Evolutionary conservation across 2,888 invertebrate species (phyloP).

Genomic region (Cryptophagus acutangulus): DNA sequence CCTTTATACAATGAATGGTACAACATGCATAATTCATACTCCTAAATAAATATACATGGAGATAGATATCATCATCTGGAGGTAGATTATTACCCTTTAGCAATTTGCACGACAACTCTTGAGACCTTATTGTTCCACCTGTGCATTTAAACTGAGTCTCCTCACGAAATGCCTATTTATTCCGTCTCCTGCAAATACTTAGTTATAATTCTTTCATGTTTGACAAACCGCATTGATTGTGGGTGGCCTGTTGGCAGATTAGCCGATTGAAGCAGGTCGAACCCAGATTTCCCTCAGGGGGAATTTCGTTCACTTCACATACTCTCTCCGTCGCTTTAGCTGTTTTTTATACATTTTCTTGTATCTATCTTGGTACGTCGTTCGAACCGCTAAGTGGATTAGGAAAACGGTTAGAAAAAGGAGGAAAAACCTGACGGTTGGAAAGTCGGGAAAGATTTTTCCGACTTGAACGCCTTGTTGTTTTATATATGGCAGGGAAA

Average conservation of each 20-base stretch:
- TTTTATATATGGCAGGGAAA: slow-evolving; percentile 28
- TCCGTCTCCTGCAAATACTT: too few relatives aligned
- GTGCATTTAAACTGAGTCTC: slow-evolving; percentile 2
- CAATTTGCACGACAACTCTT: slow-evolving; percentile 26
- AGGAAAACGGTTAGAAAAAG: too few relatives aligned
- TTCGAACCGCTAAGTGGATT: slow-evolving; percentile 25
- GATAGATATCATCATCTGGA: slow-evolving; percentile 42
- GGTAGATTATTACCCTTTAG: slow-evolving; percentile 33
- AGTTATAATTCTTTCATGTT: too few relatives aligned
- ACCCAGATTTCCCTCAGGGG: slow-evolving; percentile 36
- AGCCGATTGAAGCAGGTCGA: slow-evolving; percentile 28
- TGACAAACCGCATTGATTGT: too few relatives aligned
- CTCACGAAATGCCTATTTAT: slow-evolving; percentile 1
- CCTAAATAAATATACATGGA: slow-evolving; percentile 44
- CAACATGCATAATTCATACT: slow-evolving; percentile 44
- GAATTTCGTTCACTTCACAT: slow-evolving; percentile 26
- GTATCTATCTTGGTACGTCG: neutral
- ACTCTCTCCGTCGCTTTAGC: too few relatives aligned
- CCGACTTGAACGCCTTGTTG: too few relatives aligned
- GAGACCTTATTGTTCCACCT: slow-evolving; percentile 25
- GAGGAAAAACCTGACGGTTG: slow-evolving; percentile 10
- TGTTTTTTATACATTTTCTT: neutral
- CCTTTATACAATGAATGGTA: slow-evolving; percentile 36
- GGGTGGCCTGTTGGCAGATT: slow-evolving; percentile 30
- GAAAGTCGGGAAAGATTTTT: too few relatives aligned